These are phyloP conservation scores for Illadopsis cleaveri DNA, from an alignment of 2,113 vertebrate genomes.

Conservation along the genomic window DNA sequence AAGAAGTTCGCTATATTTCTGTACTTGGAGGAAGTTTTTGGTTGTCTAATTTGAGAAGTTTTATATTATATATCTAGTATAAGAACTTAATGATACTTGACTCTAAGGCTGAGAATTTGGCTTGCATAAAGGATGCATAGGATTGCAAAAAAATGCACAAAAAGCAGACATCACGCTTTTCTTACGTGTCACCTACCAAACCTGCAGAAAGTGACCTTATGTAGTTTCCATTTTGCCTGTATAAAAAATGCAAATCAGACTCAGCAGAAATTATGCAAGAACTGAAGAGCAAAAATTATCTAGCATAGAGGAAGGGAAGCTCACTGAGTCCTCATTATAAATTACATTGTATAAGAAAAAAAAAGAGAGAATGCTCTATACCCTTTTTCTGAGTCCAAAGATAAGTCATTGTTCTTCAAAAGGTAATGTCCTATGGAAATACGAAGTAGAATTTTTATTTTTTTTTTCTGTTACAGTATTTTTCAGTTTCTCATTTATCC, in stretches of 20 bases:
- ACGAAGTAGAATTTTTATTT: background rate
- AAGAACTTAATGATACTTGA: background rate
- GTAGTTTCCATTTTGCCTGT: background rate
- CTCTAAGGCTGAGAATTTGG: background rate
- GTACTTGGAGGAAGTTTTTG: background rate
- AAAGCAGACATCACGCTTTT: background rate
- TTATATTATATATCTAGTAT: background rate
- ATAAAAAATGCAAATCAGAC: background rate
- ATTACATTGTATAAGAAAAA: background rate
- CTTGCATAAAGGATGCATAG: background rate
- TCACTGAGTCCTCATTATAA: background rate
- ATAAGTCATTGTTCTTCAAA: background rate
- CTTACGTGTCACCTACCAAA: background rate
- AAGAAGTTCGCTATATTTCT: background rate
- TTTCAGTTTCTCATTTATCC: background rate
- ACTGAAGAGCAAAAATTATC: background rate
- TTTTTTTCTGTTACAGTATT: background rate
- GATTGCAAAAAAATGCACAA: background rate
- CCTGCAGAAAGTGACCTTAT: slow-evolving; percentile 27
- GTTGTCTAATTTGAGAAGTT: background rate
- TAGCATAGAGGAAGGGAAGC: background rate
- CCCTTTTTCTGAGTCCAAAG: background rate
- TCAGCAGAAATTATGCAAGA: background rate
- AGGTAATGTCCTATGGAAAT: background rate
- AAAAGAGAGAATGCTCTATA: background rate